Percentiles rank a stretch among this genome's conserved stretches.
Conservation (phyloP, 1,140 invertebrate genomes). For the Caenorhabditis inopinata region DNA sequence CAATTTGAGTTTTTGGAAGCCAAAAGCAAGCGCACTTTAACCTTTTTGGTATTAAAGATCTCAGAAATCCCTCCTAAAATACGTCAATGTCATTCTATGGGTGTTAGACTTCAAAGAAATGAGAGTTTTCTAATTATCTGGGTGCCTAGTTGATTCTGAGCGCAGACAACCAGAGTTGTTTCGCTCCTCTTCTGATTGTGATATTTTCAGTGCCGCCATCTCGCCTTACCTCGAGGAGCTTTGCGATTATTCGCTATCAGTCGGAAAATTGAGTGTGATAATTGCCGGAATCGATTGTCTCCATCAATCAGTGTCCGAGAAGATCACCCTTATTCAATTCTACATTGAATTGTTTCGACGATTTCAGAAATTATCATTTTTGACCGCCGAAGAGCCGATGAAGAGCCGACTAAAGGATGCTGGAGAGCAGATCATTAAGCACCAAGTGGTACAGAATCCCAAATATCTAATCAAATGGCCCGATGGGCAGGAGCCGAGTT, state of each 20-base stretch:
- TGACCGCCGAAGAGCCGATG: not conserved
- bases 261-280: not conserved
- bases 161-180: not conserved
- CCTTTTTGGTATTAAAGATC: no score
- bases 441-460: not conserved
- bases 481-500: not conserved
- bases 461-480: slow-evolving; percentile 3
- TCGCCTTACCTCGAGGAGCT: not conserved
- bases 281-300: not conserved
- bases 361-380: not conserved
- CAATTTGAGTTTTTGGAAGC: no score
- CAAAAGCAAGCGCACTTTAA: no score
- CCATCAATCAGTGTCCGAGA: not conserved
- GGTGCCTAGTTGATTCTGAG: not conserved
- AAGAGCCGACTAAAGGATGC: not conserved
- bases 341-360: not conserved
- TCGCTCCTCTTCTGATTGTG: not conserved
- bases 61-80: no score
- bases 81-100: no score
- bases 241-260: not conserved
- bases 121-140: not conserved
- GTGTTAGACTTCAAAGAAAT: no score
- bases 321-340: not conserved
- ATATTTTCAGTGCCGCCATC: not conserved
- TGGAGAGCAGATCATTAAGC: not conserved